A percentile compares a stretch with the other conserved stretches of the same genome.
phyloP scores from a whole-genome alignment of 2,888 invertebrate genomes.

The Hypolimnas misippus region DNA sequence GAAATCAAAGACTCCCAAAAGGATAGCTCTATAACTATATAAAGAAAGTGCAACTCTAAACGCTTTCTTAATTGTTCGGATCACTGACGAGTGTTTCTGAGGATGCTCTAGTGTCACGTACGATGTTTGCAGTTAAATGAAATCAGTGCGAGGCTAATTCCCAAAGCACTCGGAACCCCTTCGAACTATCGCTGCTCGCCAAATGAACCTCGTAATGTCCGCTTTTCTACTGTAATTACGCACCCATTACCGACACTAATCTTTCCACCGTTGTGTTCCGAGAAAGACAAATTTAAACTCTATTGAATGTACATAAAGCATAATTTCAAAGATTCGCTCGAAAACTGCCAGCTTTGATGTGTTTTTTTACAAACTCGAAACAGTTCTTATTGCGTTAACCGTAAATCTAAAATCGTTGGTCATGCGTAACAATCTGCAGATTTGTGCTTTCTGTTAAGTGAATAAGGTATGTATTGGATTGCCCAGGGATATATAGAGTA shows the following conservation, averaged over 20 bases:
- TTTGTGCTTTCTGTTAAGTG: conserved; percentile 38
- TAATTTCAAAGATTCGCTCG: conserved; percentile 47
- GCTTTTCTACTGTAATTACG: conserved; percentile 83
- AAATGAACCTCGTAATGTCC: conserved; percentile 81
- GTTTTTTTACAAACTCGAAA: conserved; percentile 59
- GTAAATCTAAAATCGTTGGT: conserved; percentile 67
- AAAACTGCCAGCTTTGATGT: conserved; percentile 27
- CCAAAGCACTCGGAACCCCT: conserved; percentile 68
- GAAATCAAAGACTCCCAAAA: no score
- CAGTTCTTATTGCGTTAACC: conserved; percentile 67
- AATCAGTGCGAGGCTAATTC: conserved; percentile 60
- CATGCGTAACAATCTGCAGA: conserved; percentile 43
- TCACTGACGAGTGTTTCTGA: conserved; percentile 37
- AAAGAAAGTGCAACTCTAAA: conserved; percentile 19
- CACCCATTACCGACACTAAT: conserved; percentile 79
- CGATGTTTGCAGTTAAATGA: conserved; percentile 67
- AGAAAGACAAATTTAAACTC: conserved; percentile 50
- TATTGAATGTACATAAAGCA: conserved; percentile 52
- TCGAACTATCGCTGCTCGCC: conserved; percentile 71
- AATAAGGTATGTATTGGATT: conserved; percentile 56
- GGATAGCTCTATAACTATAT: conserved; percentile 3
- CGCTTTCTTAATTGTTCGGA: conserved; percentile 41
- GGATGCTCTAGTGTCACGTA: conserved; percentile 47
- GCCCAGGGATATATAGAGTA: conserved; percentile 46
- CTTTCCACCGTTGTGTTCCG: conserved; percentile 55